Conservation (phyloP, 2,113 vertebrate genomes). For the Sinocyclocheilus maitianheensis region DNA sequence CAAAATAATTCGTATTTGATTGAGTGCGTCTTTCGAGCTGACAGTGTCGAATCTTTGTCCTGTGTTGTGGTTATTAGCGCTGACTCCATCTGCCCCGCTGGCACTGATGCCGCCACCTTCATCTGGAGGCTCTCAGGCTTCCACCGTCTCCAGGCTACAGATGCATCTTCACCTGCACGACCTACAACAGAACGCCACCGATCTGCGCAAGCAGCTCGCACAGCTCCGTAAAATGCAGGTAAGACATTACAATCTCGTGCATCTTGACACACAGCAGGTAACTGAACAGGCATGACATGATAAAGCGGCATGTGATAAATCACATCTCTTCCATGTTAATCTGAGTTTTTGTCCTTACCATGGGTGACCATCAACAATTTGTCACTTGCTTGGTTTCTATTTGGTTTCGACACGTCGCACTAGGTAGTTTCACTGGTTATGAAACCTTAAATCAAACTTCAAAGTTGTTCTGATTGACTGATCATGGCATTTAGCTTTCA, state of each 20-base stretch:
- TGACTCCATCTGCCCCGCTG: conserved; percentile 79
- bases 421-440: neutral
- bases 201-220: conserved; percentile 90
- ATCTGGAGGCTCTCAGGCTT: conserved; percentile 77
- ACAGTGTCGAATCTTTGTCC: conserved; percentile 56
- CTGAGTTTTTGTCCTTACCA: conserved; percentile 8
- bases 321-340: neutral
- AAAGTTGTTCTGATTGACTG: neutral
- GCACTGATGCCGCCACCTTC: conserved; percentile 83
- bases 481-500: neutral
- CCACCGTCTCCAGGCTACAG: conserved; percentile 83
- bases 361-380: conserved; percentile 9
- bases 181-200: conserved; percentile 91
- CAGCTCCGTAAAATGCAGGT: conserved; percentile 94
- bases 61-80: conserved; percentile 74
- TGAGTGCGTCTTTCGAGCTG: conserved; percentile 29
- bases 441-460: neutral
- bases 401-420: neutral
- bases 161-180: conserved; percentile 95
- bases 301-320: conserved; percentile 11
- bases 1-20: neutral
- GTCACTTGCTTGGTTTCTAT: conserved; percentile 3
- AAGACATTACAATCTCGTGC: conserved; percentile 36
- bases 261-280: conserved; percentile 4
- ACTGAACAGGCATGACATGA: neutral